Percentiles rank a stretch among this genome's conserved stretches.
phyloP scores from a whole-genome alignment of 2,888 invertebrate species.

The Leptopterna dolabrata region DNA sequence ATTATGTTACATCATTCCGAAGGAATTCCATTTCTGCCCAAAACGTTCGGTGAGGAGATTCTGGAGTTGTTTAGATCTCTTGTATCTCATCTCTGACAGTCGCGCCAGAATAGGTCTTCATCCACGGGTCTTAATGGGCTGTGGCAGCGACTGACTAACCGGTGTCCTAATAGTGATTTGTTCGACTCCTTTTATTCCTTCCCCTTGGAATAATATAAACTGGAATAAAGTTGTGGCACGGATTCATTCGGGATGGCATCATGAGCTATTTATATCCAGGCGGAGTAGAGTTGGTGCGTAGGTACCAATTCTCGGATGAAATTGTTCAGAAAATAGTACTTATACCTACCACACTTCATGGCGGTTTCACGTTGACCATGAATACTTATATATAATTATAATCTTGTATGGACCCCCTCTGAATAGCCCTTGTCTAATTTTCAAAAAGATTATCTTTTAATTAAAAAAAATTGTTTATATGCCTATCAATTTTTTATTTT shows the following conservation, averaged over 20 bases:
- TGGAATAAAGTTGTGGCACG: background rate
- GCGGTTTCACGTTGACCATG: too few species aligned
- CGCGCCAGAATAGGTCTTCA: constrained; percentile 6
- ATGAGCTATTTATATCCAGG: background rate
- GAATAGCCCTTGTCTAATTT: too few species aligned
- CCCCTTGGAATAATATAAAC: background rate
- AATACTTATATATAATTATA: too few species aligned
- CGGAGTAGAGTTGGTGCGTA: too few species aligned
- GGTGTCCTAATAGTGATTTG: background rate
- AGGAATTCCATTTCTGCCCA: background rate
- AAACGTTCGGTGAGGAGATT: background rate
- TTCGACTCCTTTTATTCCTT: background rate
- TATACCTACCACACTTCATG: too few species aligned
- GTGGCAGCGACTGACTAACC: background rate
- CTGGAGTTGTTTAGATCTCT: background rate
- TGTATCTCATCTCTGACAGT: background rate
- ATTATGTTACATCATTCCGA: background rate
- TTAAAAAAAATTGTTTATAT: too few species aligned
- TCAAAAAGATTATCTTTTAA: too few species aligned
- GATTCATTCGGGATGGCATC: background rate
- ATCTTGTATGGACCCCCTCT: too few species aligned
- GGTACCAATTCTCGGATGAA: too few species aligned
- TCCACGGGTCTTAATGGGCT: background rate
- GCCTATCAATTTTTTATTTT: too few species aligned
- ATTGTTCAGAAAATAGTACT: too few species aligned